Percentiles rank a stretch among this genome's conserved stretches.
These are phyloP conservation scores for Eupithecia inturbata DNA, from an alignment of 2,888 invertebrate genomes.

Conservation along the genomic window DNA sequence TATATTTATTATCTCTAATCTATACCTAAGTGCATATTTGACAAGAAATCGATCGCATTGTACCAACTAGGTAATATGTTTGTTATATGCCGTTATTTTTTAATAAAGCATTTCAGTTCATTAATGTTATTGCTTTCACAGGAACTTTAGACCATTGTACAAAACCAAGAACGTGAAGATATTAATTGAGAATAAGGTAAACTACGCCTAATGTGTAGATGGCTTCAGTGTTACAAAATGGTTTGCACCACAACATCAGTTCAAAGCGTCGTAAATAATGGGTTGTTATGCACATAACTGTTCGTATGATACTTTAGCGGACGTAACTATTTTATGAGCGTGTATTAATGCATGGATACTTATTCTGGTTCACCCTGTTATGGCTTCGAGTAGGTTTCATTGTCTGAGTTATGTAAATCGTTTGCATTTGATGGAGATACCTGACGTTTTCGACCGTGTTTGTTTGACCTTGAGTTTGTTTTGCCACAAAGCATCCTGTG, in stretches of 20 bases:
- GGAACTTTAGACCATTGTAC: neutral
- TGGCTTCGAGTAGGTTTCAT: neutral
- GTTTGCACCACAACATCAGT: neutral
- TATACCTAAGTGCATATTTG: too few species aligned
- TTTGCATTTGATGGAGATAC: neutral
- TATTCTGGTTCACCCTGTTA: neutral
- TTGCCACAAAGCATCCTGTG: too few species aligned
- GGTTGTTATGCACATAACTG: slow-evolving; percentile 6
- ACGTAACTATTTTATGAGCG: slow-evolving; percentile 2
- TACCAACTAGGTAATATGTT: too few species aligned
- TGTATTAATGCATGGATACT: neutral
- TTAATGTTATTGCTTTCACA: neutral
- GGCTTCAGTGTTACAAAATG: neutral
- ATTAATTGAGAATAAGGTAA: neutral
- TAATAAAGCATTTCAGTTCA: too few species aligned
- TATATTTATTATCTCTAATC: too few species aligned
- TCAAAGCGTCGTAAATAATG: neutral
- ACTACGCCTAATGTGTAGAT: neutral
- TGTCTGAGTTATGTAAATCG: neutral
- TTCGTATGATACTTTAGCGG: slow-evolving; percentile 3
- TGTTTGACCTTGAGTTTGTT: too few species aligned
- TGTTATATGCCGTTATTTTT: too few species aligned
- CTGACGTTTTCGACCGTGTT: too few species aligned
- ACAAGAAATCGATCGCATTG: too few species aligned
- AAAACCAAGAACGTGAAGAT: neutral